phyloP scores from a whole-genome alignment of 2,113 vertebrate genomes.

The Taxidea taxus region DNA sequence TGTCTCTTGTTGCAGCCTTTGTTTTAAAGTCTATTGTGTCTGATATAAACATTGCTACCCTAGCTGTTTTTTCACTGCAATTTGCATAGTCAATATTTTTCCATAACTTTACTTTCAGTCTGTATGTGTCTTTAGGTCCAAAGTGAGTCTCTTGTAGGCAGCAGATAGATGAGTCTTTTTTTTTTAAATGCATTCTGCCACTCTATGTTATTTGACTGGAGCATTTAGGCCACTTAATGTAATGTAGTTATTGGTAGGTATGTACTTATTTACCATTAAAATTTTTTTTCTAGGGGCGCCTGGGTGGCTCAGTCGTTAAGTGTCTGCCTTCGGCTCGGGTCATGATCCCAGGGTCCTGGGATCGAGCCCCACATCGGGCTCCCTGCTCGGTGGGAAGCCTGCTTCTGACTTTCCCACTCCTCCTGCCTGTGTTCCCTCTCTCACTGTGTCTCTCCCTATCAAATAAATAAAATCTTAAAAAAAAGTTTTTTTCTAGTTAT shows the following conservation, averaged over 20 bases:
- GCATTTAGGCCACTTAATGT: neutral
- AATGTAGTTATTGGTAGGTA: neutral
- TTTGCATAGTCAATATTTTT: neutral
- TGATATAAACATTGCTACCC: neutral
- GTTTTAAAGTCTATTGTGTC: neutral
- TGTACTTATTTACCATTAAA: neutral
- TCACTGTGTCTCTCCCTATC: too few relatives aligned
- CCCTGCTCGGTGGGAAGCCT: too few relatives aligned
- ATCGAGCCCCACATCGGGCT: too few relatives aligned
- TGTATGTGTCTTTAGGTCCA: neutral
- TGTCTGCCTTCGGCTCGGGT: too few relatives aligned
- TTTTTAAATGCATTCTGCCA: neutral
- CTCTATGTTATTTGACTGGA: neutral
- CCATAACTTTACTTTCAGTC: neutral
- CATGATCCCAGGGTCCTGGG: too few relatives aligned
- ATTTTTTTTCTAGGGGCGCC: neutral
- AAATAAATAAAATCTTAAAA: too few relatives aligned
- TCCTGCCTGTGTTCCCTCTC: too few relatives aligned
- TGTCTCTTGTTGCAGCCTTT: neutral
- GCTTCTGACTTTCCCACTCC: too few relatives aligned
- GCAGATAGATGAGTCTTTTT: neutral
- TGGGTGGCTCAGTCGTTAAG: too few relatives aligned
- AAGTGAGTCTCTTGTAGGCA: neutral
- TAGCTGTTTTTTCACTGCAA: neutral
- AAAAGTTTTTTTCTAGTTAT: too few relatives aligned